phyloP scores from a whole-genome alignment of 2,797 vertebrate species.

The Lepus oiostolus region DNA sequence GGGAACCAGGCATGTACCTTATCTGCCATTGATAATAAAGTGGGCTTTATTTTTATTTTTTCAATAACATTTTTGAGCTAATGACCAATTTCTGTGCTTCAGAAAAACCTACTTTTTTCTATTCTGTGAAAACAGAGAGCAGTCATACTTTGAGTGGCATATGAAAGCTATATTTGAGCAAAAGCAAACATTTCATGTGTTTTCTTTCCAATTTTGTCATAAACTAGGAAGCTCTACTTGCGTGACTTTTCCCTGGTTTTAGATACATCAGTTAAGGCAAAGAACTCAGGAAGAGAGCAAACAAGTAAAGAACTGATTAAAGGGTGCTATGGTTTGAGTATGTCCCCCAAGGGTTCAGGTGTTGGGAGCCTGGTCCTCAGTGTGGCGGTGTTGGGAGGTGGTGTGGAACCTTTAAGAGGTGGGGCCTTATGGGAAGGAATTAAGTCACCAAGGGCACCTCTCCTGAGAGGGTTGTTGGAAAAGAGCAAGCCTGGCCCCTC shows the following conservation, averaged over 20 bases:
- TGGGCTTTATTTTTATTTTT: conserved; percentile 29
- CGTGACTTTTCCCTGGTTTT: conserved; percentile 5
- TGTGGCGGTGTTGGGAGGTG: not conserved
- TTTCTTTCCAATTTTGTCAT: conserved; percentile 59
- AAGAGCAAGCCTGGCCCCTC: not conserved
- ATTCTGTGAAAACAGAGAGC: conserved; percentile 41
- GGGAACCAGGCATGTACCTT: not conserved
- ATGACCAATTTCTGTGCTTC: conserved; percentile 45
- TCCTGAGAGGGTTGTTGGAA: not conserved
- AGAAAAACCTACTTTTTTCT: conserved; percentile 47
- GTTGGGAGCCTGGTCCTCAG: not conserved
- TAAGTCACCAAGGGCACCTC: not conserved
- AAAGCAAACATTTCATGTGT: conserved; percentile 37
- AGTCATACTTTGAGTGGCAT: conserved; percentile 27
- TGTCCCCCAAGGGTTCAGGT: not conserved
- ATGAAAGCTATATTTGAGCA: conserved; percentile 53
- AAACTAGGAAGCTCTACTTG: conserved; percentile 5
- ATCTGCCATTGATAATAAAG: conserved; percentile 29
- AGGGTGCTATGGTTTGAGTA: not conserved
- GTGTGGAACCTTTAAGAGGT: not conserved
- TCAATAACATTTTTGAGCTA: conserved; percentile 27
- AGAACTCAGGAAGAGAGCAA: conserved; percentile 20
- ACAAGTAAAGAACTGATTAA: not conserved
- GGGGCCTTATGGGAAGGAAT: not conserved
- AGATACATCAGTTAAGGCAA: conserved; percentile 47